Evolutionary conservation across 2,797 vertebrate species (phyloP).

Genomic region (Notolabrus celidotus): DNA sequence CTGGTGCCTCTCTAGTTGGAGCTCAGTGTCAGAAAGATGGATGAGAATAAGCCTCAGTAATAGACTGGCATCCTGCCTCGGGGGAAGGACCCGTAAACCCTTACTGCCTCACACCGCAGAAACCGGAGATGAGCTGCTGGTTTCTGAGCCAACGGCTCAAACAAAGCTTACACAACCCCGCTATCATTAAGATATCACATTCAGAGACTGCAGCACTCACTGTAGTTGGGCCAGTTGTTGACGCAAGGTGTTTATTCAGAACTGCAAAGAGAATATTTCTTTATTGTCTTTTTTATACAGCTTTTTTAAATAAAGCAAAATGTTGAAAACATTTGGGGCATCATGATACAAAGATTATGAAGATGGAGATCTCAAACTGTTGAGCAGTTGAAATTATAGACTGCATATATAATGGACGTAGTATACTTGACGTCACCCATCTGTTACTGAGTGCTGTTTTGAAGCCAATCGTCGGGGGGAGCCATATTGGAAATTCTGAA

Average conservation of each 20-base stretch:
- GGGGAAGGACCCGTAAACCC: constrained; percentile 37
- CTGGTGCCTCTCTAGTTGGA: constrained; percentile 18
- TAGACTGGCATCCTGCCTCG: constrained; percentile 45
- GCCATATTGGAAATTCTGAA: too few species aligned
- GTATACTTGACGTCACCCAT: too few species aligned
- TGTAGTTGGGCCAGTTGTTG: background rate
- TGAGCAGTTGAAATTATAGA: too few species aligned
- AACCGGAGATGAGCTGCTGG: constrained; percentile 53
- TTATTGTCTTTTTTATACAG: too few species aligned
- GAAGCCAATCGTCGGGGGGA: too few species aligned
- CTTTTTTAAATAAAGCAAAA: background rate
- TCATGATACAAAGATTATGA: too few species aligned
- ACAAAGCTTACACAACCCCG: constrained; percentile 11
- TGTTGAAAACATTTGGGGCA: too few species aligned
- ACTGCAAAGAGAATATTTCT: too few species aligned
- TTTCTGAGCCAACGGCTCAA: constrained; percentile 29
- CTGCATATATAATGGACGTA: too few species aligned
- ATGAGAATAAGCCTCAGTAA: constrained; percentile 53
- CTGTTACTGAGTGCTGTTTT: too few species aligned
- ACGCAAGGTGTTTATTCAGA: too few species aligned
- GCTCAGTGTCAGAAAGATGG: constrained; percentile 44
- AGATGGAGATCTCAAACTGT: too few species aligned
- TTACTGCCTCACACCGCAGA: constrained; percentile 35
- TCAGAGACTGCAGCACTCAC: constrained; percentile 23
- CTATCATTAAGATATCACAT: constrained; percentile 50